Base-by-base conservation (phyloP, 2,797 vertebrate species). In the Danionella dracula region DNA sequence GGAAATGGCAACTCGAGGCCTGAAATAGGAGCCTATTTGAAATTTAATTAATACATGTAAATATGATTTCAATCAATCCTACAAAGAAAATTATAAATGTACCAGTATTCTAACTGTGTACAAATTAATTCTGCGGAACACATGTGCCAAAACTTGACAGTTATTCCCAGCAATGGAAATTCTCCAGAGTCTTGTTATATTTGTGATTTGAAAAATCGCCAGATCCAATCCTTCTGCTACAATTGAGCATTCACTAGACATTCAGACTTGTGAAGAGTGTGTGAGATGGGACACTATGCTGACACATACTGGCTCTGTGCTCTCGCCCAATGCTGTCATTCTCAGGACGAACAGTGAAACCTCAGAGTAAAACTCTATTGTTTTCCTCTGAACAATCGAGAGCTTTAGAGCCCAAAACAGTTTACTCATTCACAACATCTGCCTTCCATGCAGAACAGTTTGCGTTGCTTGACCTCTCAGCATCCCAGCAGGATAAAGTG, bases 331-430 rank as follows among this genome's bases (percentile, higher is more conserved):
- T 44, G 29, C 27, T 12, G 15, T 38, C 19, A 45, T 21, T 42
- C 49, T 44, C 23, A 34, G 17, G 48, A 64, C 20, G 48, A 64
- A 64, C 40, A 66, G 41, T 29, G 21, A 31, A 56, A 46, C 8
- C 62, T 55, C 32, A 48, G 63, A 38, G 41, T 11, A 45, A 31
- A 46, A 56, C 51, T 37, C 29, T 42, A 55, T 46, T 60, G 55
- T 72, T 57, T 65, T 42, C 49, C 57, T 13, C 21, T 13, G 44
- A 71, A 71, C 74, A 76, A 71, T 68, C 49, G 37, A 69, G 59
- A 65, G 66, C 51, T 73, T 67, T 56, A 73, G 38, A 55, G 21
- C 11, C 50, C 45, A 73, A 48, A 51, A 57, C 60, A 34, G 41
- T 67, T 67, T 40, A 61, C 37, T 21, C 21, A 65, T 72, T 70